A percentile compares a stretch with the other conserved stretches of the same genome.
Evolutionary conservation across 2,113 vertebrate species (phyloP).

Genomic region (Mellivora capensis): DNA sequence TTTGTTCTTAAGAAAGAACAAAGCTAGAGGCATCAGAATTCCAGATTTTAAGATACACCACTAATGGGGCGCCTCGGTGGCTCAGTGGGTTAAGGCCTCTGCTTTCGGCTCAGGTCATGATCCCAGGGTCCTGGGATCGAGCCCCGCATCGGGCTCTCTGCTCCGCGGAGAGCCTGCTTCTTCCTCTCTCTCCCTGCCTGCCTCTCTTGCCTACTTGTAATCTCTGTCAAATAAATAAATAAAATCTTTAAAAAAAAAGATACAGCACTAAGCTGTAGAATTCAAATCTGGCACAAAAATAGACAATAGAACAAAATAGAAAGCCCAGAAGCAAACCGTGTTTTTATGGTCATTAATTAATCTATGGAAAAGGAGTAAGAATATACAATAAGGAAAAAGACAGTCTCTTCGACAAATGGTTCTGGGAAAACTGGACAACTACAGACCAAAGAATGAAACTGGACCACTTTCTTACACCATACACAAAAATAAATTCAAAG

Average conservation of each 20-base stretch:
- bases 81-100: too few relatives aligned
- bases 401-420: background rate
- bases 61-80: too few relatives aligned
- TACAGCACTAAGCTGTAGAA: background rate
- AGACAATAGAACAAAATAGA: background rate
- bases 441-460: background rate
- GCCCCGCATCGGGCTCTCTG: too few relatives aligned
- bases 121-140: too few relatives aligned
- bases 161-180: too few relatives aligned
- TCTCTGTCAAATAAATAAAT: too few relatives aligned
- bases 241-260: too few relatives aligned
- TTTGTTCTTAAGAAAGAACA: background rate
- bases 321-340: background rate
- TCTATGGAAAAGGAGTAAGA: background rate
- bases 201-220: too few relatives aligned
- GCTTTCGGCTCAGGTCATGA: too few relatives aligned
- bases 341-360: background rate
- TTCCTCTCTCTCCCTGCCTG: too few relatives aligned
- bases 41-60: background rate
- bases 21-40: background rate
- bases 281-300: background rate
- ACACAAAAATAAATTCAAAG: background rate
- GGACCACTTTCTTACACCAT: background rate
- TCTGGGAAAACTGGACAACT: background rate
- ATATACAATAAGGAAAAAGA: background rate